Evolutionary conservation across 2,113 vertebrate genomes (phyloP), one percentile per base, ranked within the genome.

Genomic region (Benitochromis conjunctus): DNA sequence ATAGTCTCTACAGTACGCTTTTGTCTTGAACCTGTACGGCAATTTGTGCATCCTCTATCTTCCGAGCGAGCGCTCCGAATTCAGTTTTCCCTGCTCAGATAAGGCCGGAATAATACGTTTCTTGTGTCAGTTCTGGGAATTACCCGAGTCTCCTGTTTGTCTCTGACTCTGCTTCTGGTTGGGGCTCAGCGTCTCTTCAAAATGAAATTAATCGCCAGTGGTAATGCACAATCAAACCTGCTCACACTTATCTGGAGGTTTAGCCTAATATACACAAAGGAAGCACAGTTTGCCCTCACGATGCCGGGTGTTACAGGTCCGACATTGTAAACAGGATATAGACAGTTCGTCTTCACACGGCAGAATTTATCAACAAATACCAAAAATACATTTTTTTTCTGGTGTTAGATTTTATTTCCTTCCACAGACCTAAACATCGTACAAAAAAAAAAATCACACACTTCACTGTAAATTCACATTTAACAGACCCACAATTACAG

Each of bases 101-200:
- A 93, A 91, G 84, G 21, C 14, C 56, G 2, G 86, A 85, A 89
- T 89, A 89, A 91, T 92, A 81, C 3, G 21, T 93, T 92, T 92
- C 60, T 86, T 56, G 64, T 93, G 90, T 93, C 92, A 91, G 85
- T 85, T 88, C 81, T 77, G 87, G 88, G 79, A 93, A 94, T 93
- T 89, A 89, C 87, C 62, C 11, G 24, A 57, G 78, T 79, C 58
- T 80, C 77, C 80, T 66, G 24, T 92, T 91, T 60, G 77, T 92
- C 91, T 90, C 85, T 69, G 77, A 62, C 89, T 90, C 51, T 66
- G 57, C 26, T 31, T 82, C 80, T 54, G 78, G 80, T 89, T 26
- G 71, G n/a, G 7, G 57, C 56, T 83, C 80, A 41, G 76, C 85
- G 86, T 93, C 83, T 85, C 24, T 48, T 16, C 4, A 64, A 74